These are phyloP conservation scores for Calliopum simillimum DNA, from an alignment of 2,888 invertebrate genomes.

Conservation along the genomic window DNA sequence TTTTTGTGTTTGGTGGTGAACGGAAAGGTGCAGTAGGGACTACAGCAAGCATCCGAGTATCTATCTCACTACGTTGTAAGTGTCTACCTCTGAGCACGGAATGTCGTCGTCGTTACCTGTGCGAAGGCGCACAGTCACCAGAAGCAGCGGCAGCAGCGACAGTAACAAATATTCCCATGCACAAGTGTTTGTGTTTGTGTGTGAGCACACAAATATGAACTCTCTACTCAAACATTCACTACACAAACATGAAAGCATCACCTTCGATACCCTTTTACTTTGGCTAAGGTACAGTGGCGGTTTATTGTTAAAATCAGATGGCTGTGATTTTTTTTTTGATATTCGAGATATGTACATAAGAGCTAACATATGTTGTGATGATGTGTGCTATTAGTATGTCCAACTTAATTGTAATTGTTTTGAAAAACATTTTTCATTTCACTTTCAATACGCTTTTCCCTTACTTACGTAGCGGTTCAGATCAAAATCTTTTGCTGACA, in stretches of 20 bases:
- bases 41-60: constrained; percentile 42
- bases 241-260: constrained; percentile 15
- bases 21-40: constrained; percentile 37
- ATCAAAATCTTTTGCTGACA: too few relatives aligned
- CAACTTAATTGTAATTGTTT: too few relatives aligned
- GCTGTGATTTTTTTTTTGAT: too few relatives aligned
- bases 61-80: constrained; percentile 32
- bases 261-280: constrained; percentile 31
- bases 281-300: not conserved
- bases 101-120: constrained; percentile 36
- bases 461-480: not conserved
- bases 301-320: too few relatives aligned
- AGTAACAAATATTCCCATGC: constrained; percentile 21
- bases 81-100: constrained; percentile 10
- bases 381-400: too few relatives aligned
- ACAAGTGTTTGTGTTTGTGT: constrained; percentile 13
- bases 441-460: too few relatives aligned
- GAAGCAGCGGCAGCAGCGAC: constrained; percentile 5
- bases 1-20: constrained; percentile 42
- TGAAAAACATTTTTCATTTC: too few relatives aligned
- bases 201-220: constrained; percentile 33
- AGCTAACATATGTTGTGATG: too few relatives aligned
- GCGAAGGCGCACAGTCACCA: constrained; percentile 16
- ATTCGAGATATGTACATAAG: too few relatives aligned
- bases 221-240: constrained; percentile 40